Percentiles rank a stretch among this genome's conserved stretches.
Conservation (phyloP, 2,888 invertebrate species). For the Adelphocoris suturalis region DNA sequence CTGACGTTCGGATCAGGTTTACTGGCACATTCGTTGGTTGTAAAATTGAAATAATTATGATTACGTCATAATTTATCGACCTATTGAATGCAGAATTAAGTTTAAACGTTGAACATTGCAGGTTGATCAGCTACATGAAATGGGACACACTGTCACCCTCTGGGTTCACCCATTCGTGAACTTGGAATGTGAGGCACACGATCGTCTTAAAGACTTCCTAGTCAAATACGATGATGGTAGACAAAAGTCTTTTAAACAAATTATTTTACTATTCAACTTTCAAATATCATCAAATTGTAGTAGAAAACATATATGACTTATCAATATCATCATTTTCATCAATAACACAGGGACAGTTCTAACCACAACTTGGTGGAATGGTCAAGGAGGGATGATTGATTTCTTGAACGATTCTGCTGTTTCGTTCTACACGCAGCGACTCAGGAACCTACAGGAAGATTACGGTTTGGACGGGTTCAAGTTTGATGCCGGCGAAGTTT, state of each 20-base stretch:
- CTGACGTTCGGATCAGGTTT: too few species aligned
- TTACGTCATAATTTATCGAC: too few species aligned
- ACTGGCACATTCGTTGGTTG: too few species aligned
- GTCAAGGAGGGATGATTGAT: slow-evolving; percentile 82
- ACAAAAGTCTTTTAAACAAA: neutral
- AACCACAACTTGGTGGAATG: slow-evolving; percentile 79
- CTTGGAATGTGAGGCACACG: slow-evolving; percentile 83
- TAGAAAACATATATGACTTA: too few species aligned
- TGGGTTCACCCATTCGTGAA: slow-evolving; percentile 95
- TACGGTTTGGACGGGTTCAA: slow-evolving; percentile 88
- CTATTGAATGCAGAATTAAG: too few species aligned
- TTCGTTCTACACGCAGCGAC: slow-evolving; percentile 81
- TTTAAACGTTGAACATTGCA: neutral
- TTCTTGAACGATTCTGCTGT: slow-evolving; percentile 80
- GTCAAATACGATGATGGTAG: slow-evolving; percentile 78
- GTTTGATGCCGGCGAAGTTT: slow-evolving; percentile 88
- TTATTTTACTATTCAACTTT: too few species aligned
- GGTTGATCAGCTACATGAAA: slow-evolving; percentile 78
- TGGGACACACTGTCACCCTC: slow-evolving; percentile 87
- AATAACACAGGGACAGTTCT: slow-evolving; percentile 75
- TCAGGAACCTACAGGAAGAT: slow-evolving; percentile 81
- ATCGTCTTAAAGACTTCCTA: slow-evolving; percentile 82
- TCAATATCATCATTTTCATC: too few species aligned
- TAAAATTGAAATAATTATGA: too few species aligned
- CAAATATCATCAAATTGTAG: too few species aligned